Percentiles rank a stretch among this genome's conserved stretches.
phyloP scores from a whole-genome alignment of 1,140 invertebrate genomes.

The Planococcus citri region DNA sequence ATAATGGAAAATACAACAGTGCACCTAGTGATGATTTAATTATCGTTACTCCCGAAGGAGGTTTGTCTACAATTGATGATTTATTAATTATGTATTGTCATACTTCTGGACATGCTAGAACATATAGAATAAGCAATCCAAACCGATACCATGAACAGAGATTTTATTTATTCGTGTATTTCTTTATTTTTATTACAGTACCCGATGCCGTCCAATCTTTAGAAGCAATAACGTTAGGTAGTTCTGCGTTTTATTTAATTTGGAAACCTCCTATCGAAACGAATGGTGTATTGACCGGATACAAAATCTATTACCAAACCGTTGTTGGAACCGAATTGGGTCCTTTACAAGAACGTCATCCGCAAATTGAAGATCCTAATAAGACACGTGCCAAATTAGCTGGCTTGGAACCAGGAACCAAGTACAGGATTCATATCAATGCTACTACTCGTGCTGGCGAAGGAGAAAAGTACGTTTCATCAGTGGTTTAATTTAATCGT shows the following conservation, averaged over 20 bases:
- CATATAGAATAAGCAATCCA: no score
- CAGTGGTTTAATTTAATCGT: neutral
- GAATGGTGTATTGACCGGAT: constrained; percentile 86
- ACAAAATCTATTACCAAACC: constrained; percentile 78
- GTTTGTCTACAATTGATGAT: constrained; percentile 37
- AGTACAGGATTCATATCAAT: constrained; percentile 72
- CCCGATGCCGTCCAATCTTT: constrained; percentile 78
- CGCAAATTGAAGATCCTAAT: constrained; percentile 61
- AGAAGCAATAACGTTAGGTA: constrained; percentile 72
- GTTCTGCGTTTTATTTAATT: constrained; percentile 70
- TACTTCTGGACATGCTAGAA: no score
- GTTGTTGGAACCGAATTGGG: constrained; percentile 58
- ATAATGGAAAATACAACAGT: constrained; percentile 82
- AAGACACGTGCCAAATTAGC: constrained; percentile 70
- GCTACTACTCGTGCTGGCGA: constrained; percentile 73
- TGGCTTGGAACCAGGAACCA: constrained; percentile 66
- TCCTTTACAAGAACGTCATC: constrained; percentile 53
- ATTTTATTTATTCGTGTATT: no score
- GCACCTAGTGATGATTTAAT: constrained; percentile 70
- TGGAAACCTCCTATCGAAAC: constrained; percentile 88
- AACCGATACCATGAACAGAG: no score
- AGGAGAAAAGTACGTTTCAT: constrained; percentile 51
- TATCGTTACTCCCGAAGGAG: constrained; percentile 83
- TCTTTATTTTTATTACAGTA: constrained; percentile 38
- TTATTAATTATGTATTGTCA: neutral